Conservation (phyloP, 1,140 invertebrate genomes). For the Nylanderia fulva region DNA sequence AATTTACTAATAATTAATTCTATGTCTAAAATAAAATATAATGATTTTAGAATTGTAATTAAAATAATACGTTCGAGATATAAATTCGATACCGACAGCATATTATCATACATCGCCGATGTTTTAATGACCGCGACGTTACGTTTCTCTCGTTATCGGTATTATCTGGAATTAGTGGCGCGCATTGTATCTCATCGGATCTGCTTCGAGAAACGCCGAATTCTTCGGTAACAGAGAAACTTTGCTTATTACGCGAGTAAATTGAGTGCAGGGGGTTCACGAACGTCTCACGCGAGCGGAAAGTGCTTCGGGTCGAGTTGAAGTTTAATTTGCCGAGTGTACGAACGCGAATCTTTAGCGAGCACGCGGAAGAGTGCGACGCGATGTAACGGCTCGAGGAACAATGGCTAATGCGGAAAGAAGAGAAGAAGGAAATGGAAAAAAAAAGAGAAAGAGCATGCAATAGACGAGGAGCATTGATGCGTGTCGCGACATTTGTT, state of each 20-base stretch:
- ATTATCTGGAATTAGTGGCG: constrained; percentile 13
- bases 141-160: not conserved
- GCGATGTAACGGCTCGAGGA: not conserved
- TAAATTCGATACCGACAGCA: not conserved
- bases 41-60: not conserved
- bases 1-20: too few species aligned
- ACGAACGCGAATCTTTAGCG: not conserved
- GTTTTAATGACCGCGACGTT: not conserved
- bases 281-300: not conserved
- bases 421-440: not conserved
- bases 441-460: not conserved
- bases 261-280: not conserved
- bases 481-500: constrained; percentile 33
- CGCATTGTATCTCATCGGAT: not conserved
- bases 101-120: not conserved
- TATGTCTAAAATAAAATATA: too few species aligned
- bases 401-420: constrained; percentile 32
- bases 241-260: constrained; percentile 51
- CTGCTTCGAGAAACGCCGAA: not conserved
- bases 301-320: constrained; percentile 14
- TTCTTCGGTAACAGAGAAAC: constrained; percentile 36
- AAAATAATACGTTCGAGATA: not conserved
- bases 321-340: constrained; percentile 53
- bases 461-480: constrained; percentile 12
- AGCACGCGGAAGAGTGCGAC: not conserved